Percentiles rank a stretch among this genome's conserved stretches.
phyloP scores from a whole-genome alignment of 2,113 vertebrate genomes.

The human (Homo sapiens) region DNA sequence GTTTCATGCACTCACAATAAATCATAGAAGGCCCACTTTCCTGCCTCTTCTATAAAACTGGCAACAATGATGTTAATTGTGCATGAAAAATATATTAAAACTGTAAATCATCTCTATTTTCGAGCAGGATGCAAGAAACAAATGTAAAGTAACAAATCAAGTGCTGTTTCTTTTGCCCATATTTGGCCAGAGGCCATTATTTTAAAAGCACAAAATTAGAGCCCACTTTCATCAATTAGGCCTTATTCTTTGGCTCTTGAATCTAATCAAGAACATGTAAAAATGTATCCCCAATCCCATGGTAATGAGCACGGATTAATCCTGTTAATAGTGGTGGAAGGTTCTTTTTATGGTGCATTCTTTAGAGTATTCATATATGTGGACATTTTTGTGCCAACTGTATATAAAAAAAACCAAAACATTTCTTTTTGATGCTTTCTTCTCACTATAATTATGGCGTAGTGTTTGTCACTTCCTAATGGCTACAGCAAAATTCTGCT shows the following conservation, averaged over 20 bases:
- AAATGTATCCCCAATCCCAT: background rate
- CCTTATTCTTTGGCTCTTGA: background rate
- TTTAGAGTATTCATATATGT: fast-evolving
- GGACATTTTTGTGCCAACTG: background rate
- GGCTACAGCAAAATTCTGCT: background rate
- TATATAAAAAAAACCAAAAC: background rate
- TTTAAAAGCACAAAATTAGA: conserved; percentile 58
- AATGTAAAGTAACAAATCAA: background rate
- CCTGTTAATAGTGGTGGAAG: background rate
- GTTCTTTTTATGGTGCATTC: fast-evolving
- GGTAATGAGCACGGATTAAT: background rate
- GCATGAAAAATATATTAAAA: conserved; percentile 70
- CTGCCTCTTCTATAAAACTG: background rate
- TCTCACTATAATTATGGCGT: fast-evolving
- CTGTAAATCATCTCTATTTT: conserved; percentile 39
- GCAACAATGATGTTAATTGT: conserved; percentile 4
- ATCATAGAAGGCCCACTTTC: background rate
- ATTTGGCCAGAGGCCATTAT: conserved; percentile 14
- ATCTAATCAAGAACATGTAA: background rate
- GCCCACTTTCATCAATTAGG: conserved; percentile 11
- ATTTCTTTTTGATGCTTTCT: background rate
- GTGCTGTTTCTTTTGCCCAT: background rate
- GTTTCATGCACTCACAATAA: background rate
- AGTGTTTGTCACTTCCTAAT: too few relatives aligned
- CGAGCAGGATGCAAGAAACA: background rate